These are phyloP conservation scores for Poicephalus meyeri DNA, from an alignment of 2,113 vertebrate genomes.

Conservation along the genomic window DNA sequence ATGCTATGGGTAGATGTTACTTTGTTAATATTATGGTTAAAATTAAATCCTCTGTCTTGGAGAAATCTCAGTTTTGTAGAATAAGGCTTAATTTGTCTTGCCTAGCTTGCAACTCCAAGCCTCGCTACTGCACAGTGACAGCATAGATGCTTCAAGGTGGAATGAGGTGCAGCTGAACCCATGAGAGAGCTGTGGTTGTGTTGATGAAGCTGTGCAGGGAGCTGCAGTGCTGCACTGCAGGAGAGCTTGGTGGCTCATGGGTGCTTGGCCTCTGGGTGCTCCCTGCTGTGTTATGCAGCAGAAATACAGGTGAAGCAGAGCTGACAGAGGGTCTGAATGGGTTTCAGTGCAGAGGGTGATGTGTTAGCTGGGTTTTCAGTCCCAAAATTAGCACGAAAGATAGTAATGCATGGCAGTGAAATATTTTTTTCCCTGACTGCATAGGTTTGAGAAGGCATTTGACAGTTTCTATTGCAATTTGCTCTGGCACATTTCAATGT, in stretches of 20 bases:
- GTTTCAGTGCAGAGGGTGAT: neutral
- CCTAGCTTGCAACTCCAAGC: neutral
- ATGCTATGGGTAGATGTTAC: neutral
- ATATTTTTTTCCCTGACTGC: neutral
- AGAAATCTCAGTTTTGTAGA: neutral
- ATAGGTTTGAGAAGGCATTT: neutral
- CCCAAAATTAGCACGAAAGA: neutral
- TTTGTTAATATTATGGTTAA: neutral
- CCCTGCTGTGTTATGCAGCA: neutral
- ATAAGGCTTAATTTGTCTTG: neutral
- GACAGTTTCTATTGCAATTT: neutral
- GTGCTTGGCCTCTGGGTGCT: neutral
- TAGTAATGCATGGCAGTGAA: neutral
- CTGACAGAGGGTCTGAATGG: neutral
- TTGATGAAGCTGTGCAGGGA: neutral
- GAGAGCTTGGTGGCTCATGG: rapidly evolving
- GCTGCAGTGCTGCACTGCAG: neutral
- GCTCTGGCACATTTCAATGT: neutral
- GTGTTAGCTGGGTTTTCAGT: neutral
- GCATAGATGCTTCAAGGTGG: neutral
- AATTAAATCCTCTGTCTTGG: neutral
- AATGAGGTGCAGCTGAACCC: neutral
- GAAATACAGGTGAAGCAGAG: neutral
- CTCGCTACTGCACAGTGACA: too few relatives aligned
- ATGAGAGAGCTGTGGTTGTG: neutral